Evolutionary conservation across 2,888 invertebrate species (phyloP), one percentile per base, ranked within the genome.

Genomic region (Epinotia bilunana): DNA sequence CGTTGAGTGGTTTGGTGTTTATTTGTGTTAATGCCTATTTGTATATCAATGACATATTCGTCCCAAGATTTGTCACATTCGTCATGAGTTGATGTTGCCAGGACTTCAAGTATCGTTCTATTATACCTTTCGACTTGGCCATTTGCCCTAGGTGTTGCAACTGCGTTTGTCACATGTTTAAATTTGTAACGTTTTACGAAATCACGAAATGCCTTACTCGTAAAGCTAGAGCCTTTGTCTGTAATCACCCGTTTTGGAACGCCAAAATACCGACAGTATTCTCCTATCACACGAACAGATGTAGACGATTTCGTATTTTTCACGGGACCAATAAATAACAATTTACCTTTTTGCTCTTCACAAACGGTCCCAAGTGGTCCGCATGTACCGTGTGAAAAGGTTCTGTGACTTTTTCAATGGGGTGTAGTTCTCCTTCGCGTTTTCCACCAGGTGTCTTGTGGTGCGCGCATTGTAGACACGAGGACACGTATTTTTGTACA

Each of bases 261-360:
- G 3, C 49, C 49, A 49, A 49, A 49, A 16, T 49, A 49, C 49
- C 16, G 13, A 49, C 13, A 13, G 16, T 49, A 16, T 5, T 43
- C 43, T 65, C 74, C 77, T 5, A 80, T 16, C 0, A 77, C 76
- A 39, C 70, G 77, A 0, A 81, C 72, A 3, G 73, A 77, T 2
- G 77, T 75, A 2, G n/a, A 1, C 0, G 82, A 69, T 73, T 79
- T 81, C 1, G 80, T 80, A 67, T 76, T 78, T 11, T 60, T 55
- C 0, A 80, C 80, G 0, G 82, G 63, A 5, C 79, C 2, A 81
- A 43, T 3, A 78, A 9, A 49, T 80, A 80, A 6, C 58, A 77
- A 39, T 80, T 80, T 2, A 78, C 76, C 4, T 23, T 55, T 43
- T 77, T 80, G 23, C 64, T 64, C 13, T 64, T 64, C 23, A 49